Conservation (phyloP, 2,888 invertebrate species). For the Phortica magna region DNA sequence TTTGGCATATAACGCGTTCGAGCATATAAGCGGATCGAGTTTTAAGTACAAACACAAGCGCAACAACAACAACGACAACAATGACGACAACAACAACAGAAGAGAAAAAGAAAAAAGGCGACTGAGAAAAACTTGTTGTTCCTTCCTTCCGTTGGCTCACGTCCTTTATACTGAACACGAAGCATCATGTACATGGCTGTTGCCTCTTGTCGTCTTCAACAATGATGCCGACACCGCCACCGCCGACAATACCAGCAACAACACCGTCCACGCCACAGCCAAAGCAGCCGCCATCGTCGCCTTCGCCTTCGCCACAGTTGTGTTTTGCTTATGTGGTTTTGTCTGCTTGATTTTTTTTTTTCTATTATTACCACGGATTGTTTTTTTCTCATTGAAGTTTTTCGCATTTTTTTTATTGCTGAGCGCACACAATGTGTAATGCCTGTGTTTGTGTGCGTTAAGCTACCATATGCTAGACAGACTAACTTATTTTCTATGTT, state of each 20-base stretch:
- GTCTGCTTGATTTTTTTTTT: neutral
- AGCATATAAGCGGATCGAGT: slow-evolving; percentile 10
- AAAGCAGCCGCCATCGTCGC: neutral
- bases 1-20: neutral
- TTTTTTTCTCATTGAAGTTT: neutral
- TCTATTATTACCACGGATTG: neutral
- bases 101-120: neutral
- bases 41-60: neutral
- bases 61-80: too few species aligned
- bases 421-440: neutral
- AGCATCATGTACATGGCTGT: neutral
- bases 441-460: neutral
- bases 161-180: neutral
- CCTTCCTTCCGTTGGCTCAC: neutral
- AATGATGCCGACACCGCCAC: too few species aligned
- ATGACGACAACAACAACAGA: too few species aligned
- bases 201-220: too few species aligned
- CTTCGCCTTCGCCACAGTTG: neutral
- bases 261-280: neutral
- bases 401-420: neutral
- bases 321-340: neutral
- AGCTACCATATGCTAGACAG: slow-evolving; percentile 14
- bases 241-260: neutral
- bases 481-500: neutral
- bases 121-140: neutral